These are phyloP conservation scores for Aurelia coerulea DNA, from an alignment of 30 jellyfish, hydroid and myxozoan genomes.

Conservation along the genomic window DNA sequence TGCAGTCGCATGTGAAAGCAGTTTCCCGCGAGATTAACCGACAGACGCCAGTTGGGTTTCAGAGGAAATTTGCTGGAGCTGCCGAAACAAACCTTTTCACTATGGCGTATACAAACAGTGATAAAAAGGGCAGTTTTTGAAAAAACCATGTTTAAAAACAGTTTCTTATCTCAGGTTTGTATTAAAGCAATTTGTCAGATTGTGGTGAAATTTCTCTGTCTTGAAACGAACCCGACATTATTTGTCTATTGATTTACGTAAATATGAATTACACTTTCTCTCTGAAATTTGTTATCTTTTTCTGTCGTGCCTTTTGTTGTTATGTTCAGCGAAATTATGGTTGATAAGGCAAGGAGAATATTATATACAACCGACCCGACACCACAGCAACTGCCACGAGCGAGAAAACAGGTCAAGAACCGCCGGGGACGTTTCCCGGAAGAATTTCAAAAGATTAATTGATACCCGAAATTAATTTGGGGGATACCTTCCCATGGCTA, in stretches of 20 bases:
- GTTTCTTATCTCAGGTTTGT: conserved; percentile 38
- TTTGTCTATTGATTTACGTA: neutral
- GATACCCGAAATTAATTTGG: no score
- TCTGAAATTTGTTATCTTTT: no score
- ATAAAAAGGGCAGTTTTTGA: conserved; percentile 21
- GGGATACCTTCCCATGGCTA: no score
- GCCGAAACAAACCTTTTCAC: conserved; percentile 51
- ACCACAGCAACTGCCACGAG: no score
- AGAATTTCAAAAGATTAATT: no score
- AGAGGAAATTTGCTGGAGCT: conserved; percentile 50
- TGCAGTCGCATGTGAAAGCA: conserved; percentile 11
- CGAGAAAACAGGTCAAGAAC: no score
- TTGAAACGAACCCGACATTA: conserved; percentile 22
- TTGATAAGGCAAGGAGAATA: no score
- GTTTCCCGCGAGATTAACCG: conserved; percentile 63
- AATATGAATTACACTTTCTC: neutral
- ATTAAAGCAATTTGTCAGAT: conserved; percentile 47
- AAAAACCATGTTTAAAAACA: conserved; percentile 33
- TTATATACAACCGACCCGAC: no score
- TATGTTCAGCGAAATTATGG: no score
- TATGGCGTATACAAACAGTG: conserved; percentile 15
- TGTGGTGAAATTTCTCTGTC: conserved; percentile 17
- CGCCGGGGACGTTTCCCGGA: no score
- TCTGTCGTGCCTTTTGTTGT: no score
- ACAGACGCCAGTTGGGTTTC: conserved; percentile 62